phyloP scores from a whole-genome alignment of 2,113 vertebrate genomes.

The Coryphaenoides rupestris region DNA sequence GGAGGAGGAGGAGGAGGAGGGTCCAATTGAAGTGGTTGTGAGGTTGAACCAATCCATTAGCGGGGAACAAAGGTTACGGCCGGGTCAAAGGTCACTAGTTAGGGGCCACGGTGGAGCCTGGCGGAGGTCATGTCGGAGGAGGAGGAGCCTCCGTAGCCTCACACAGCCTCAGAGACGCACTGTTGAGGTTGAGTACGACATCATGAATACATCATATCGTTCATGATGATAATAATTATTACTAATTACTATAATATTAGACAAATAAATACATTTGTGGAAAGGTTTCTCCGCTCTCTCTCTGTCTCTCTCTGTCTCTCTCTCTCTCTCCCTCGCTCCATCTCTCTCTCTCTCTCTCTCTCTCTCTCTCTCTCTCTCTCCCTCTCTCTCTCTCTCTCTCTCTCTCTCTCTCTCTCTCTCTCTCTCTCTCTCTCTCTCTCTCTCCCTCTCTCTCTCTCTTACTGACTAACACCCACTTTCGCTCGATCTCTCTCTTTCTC shows the following conservation, averaged over 20 bases:
- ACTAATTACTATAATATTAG: not conserved
- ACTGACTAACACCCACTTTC: conserved; percentile 43
- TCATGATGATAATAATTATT: not conserved
- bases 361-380: not conserved
- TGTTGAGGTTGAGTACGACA: not conserved
- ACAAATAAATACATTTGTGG: not conserved
- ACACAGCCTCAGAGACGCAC: too few species aligned
- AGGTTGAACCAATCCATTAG: conserved; percentile 33
- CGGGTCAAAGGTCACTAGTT: conserved; percentile 47
- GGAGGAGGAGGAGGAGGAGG: too few species aligned
- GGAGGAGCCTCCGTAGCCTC: conserved; percentile 5
- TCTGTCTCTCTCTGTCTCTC: not conserved
- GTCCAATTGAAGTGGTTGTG: not conserved
- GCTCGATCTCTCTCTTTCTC: conserved; percentile 57
- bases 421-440: too few species aligned
- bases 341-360: too few species aligned
- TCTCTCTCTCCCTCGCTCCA: conserved; percentile 37
- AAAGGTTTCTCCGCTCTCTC: too few species aligned
- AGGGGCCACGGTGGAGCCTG: conserved; percentile 45
- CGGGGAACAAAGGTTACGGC: conserved; percentile 14
- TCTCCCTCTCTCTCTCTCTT: conserved; percentile 35
- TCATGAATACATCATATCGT: not conserved
- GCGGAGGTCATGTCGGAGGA: conserved; percentile 33
- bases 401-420: conserved; percentile 36
- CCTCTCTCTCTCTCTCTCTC: not conserved